A percentile compares a stretch with the other conserved stretches of the same genome.
Evolutionary conservation across 2,113 vertebrate species (phyloP).

Genomic region (Pachyramphus minor): DNA sequence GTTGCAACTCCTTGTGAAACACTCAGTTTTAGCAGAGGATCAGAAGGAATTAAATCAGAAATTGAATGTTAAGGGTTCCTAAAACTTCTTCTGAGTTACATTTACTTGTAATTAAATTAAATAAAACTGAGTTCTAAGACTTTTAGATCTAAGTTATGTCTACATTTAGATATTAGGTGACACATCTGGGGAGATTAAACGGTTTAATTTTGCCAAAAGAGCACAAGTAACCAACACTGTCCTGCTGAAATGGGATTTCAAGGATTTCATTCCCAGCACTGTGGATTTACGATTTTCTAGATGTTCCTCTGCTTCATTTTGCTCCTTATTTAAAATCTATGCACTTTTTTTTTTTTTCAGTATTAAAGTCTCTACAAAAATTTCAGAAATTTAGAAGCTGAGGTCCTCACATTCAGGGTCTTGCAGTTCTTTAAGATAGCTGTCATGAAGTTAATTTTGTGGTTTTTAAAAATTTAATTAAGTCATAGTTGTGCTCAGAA

Average conservation of each 20-base stretch:
- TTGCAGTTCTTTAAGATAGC: neutral
- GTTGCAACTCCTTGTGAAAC: neutral
- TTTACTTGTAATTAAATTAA: neutral
- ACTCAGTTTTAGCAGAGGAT: neutral
- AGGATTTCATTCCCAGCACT: neutral
- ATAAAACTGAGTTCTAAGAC: neutral
- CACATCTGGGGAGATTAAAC: neutral
- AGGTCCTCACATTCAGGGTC: neutral
- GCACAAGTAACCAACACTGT: neutral
- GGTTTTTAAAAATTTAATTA: too few species aligned
- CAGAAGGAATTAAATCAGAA: neutral
- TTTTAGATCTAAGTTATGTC: neutral
- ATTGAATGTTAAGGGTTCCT: neutral
- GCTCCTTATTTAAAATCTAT: neutral
- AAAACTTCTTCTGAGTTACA: neutral
- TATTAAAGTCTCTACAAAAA: neutral
- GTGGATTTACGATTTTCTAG: neutral
- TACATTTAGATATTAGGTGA: fast-evolving
- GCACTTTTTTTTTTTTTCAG: neutral
- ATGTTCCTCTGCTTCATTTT: neutral
- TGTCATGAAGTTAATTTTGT: neutral
- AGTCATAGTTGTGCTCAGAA: neutral
- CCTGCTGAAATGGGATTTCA: neutral
- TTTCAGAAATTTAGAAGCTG: neutral
- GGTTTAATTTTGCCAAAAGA: neutral